Percentiles rank a stretch among this genome's conserved stretches.
These are phyloP conservation scores for Achlya flavicornis DNA, from an alignment of 2,888 invertebrate species.

Conservation along the genomic window DNA sequence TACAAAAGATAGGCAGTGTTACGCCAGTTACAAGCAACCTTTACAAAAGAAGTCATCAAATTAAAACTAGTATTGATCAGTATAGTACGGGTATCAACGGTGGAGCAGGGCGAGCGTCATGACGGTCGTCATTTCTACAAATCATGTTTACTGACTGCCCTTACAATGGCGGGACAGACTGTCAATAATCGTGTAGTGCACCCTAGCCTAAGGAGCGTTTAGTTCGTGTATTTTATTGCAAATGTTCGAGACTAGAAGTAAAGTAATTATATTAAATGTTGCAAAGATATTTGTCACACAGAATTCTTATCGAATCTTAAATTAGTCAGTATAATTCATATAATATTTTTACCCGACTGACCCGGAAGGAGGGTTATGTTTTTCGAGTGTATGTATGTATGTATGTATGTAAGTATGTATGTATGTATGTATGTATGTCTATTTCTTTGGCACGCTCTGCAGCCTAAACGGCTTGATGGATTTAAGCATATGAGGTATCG, in stretches of 20 bases:
- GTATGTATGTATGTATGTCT: too few relatives aligned
- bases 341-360: too few relatives aligned
- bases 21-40: not conserved
- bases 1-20: too few relatives aligned
- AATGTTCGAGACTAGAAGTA: not conserved
- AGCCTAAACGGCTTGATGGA: too few relatives aligned
- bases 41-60: constrained; percentile 43
- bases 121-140: constrained; percentile 50
- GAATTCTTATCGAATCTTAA: not conserved
- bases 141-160: constrained; percentile 59
- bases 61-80: constrained; percentile 32
- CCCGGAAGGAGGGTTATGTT: too few relatives aligned
- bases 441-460: too few relatives aligned
- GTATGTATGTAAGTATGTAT: too few relatives aligned
- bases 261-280: constrained; percentile 8
- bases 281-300: not conserved
- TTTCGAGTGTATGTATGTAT: too few relatives aligned
- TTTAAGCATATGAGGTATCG: too few relatives aligned
- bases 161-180: constrained; percentile 46
- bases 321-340: too few relatives aligned
- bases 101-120: constrained; percentile 21
- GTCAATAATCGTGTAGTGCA: constrained; percentile 53
- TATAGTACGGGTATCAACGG: constrained; percentile 22
- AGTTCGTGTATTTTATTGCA: constrained; percentile 12
- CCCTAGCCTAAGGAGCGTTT: constrained; percentile 42